Base-by-base conservation (phyloP, 1,140 invertebrate genomes). In the Drosophila rhopaloa region DNA sequence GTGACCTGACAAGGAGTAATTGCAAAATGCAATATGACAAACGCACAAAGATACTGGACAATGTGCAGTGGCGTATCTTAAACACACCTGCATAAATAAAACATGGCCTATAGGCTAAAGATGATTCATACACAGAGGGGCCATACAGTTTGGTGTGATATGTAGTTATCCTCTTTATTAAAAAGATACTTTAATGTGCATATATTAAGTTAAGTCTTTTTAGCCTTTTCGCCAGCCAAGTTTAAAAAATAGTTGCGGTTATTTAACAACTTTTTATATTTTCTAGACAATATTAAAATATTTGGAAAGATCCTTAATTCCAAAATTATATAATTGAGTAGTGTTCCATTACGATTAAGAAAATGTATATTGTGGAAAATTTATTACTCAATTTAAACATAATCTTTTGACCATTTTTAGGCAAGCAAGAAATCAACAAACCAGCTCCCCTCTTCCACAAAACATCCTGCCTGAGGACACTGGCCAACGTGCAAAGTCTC, bases 11-110 rank as follows among this genome's bases (percentile, higher is more conserved):
- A 68, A 51, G 61, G 47, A 68, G 65, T 68, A 68, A 68, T 68
- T 68, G 61, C 65, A 43, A 67, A 68, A 53, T 68, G 65, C 46
- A 51, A 54, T 53, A 53, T 53, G 65, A 43, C 65, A 67, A 66
- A 67, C 47, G 62, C 65, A 68, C 65, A 54, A 65, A 43, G 65
- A 68, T 68, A 53, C 11, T 24, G 24, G 19, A n/a, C 40, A n/a
- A 43, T 38, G 32, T 27, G 35, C 24, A 51, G 29, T 37, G 60
- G 24, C 62, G 32, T 37, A 62, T 65, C 32, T 38, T 57, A 40
- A 37, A 65, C 19, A 61, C n/a, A 24, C 61, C 44, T 24, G 43
- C 40, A 58, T 38, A 60, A 46, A 65, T 65, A 65, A 61, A 60
- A 38, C 32, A 29, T n/a, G 62, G 41, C 56, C 32, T 32, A 65